Percentiles rank a stretch among this genome's conserved stretches.
These are phyloP conservation scores for Mobula hypostoma DNA, from an alignment of 2,113 vertebrate species.

Conservation along the genomic window DNA sequence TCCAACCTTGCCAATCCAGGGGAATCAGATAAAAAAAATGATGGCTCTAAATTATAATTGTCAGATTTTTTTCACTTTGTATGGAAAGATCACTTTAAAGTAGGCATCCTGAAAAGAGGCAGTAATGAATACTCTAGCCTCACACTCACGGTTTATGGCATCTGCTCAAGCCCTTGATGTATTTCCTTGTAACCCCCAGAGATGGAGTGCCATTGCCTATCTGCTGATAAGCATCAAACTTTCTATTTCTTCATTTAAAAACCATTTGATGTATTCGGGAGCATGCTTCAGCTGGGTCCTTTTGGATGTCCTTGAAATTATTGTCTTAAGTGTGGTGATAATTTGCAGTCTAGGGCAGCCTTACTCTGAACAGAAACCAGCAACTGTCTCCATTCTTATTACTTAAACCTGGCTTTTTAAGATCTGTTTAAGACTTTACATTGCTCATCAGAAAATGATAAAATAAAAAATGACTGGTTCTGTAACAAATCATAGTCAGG, in stretches of 20 bases:
- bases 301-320: constrained; percentile 2
- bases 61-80: neutral
- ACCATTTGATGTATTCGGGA: neutral
- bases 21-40: neutral
- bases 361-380: neutral
- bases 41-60: neutral
- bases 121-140: neutral
- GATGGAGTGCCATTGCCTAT: neutral
- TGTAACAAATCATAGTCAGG: neutral
- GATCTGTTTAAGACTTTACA: neutral
- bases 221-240: neutral
- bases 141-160: neutral
- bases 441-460: neutral
- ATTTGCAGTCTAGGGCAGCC: neutral
- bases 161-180: neutral
- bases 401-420: neutral
- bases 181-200: neutral
- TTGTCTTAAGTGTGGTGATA: neutral
- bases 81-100: neutral
- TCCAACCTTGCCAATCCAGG: too few relatives aligned
- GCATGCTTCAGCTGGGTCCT: neutral
- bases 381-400: neutral
- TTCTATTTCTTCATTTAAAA: neutral
- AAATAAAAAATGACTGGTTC: neutral
- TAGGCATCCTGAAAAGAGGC: neutral